A percentile compares a stretch with the other conserved stretches of the same genome.
Evolutionary conservation across 2,888 invertebrate species (phyloP).

Genomic region (Apamea crenata): DNA sequence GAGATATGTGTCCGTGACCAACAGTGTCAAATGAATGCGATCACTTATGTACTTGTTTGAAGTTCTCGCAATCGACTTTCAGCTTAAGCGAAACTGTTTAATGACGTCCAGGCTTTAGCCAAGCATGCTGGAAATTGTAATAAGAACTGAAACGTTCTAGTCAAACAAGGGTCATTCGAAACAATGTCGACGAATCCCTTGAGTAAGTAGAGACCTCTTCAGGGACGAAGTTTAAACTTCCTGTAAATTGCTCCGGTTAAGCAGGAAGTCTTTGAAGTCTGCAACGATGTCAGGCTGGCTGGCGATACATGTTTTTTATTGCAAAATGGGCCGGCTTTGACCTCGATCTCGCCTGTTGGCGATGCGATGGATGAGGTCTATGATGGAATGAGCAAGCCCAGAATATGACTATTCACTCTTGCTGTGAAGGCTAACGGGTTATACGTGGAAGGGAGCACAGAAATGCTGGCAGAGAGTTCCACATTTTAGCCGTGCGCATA

Average conservation of each 20-base stretch:
- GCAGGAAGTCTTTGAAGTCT: neutral
- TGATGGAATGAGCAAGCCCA: neutral
- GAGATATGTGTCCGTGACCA: too few relatives aligned
- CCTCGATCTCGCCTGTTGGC: neutral
- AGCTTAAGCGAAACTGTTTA: neutral
- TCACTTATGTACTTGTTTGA: neutral
- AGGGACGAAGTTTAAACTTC: neutral
- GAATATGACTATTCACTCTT: neutral
- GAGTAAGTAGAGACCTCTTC: neutral
- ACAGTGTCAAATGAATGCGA: neutral
- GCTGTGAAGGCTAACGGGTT: neutral
- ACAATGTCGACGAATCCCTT: neutral
- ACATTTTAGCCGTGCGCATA: neutral
- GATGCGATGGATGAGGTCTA: neutral
- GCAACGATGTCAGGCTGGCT: neutral
- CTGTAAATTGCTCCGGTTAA: neutral
- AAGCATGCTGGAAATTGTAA: neutral
- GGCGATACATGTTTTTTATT: neutral
- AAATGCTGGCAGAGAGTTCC: neutral
- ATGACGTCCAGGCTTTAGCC: neutral
- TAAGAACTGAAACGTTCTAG: conserved; percentile 8
- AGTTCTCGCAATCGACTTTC: neutral
- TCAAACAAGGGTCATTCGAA: neutral
- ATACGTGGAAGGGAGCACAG: neutral
- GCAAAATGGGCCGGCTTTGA: neutral